Evolutionary conservation across 2,888 invertebrate genomes (phyloP), one percentile per base, ranked within the genome.

Genomic region (Iselma pallidipennis): DNA sequence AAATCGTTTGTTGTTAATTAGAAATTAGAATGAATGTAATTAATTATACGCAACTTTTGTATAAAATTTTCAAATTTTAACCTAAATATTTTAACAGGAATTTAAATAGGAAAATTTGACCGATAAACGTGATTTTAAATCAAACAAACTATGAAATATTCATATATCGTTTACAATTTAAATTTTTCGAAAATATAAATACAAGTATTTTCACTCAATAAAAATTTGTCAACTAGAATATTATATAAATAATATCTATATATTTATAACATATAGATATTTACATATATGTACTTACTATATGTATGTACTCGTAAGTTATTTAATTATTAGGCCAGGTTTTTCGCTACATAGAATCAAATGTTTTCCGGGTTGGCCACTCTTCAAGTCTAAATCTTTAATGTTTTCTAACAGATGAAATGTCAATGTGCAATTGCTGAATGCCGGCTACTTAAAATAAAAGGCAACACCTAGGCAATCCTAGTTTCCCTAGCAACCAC

Each of bases 351-450:
- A 45, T 21, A 42, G 48, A 28, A 26, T 45, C 3, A 55, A 64
- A 61, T 58, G 63, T 60, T 66, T 72, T 72, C 72, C 72, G 71
- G 66, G 70, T 72, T 72, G 72, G 72, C 71, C 52, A 59, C 55
- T 61, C 59, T 63, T 72, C 71, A 72, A 72, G 68, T 64, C 64
- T 60, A 59, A 57, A 61, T 64, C 61, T 60, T 57, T 31, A 57
- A 50, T 58, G 57, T 61, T 61, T 58, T 57, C 49, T 68, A 61
- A 63, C 61, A 56, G 61, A 66, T 68, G 66, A 71, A 69, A 72
- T 72, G 70, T 71, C 69, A 69, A 61, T 69, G 63, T 66, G 66
- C 67, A 63, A 71, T 66, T 66, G 45, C 25, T 63, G 65, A 67
- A 68, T 71, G 69, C 67, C 71, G 63, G 53, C 66, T 66, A 66